phyloP scores from a whole-genome alignment of 1,140 invertebrate species.

The Bombus pascuorum region DNA sequence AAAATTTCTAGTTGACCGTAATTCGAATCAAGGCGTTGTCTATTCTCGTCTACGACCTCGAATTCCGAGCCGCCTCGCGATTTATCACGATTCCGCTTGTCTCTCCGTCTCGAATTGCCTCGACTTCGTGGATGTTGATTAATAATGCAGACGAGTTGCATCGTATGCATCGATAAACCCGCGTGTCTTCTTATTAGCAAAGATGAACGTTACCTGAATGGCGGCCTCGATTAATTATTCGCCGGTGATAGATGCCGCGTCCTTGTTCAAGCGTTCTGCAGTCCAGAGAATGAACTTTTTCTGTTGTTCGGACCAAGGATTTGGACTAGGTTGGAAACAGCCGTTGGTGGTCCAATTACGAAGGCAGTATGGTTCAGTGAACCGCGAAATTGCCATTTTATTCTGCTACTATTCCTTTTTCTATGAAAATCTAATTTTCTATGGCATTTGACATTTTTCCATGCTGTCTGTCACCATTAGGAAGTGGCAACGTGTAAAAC shows the following conservation, averaged over 20 bases:
- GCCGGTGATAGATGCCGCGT: slow-evolving; percentile 12
- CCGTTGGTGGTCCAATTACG: background rate
- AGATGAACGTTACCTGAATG: slow-evolving; percentile 40
- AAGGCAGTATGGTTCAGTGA: background rate
- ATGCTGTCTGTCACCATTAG: too few species aligned
- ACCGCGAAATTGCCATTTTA: background rate
- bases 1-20: background rate
- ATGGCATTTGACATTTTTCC: background rate
- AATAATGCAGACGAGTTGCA: slow-evolving; percentile 40
- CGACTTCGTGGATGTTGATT: slow-evolving; percentile 47
- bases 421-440: background rate
- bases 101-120: background rate
- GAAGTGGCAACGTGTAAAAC: too few species aligned
- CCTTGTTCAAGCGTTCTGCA: background rate
- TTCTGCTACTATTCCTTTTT: background rate
- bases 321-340: background rate
- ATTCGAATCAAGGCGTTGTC: background rate
- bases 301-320: background rate
- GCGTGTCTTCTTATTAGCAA: slow-evolving; percentile 9
- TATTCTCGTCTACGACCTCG: slow-evolving; percentile 25
- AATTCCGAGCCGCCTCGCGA: background rate
- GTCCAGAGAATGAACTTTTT: background rate
- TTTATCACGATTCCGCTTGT: slow-evolving; percentile 47
- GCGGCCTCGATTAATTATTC: slow-evolving; percentile 62
- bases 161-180: slow-evolving; percentile 16